Conservation (phyloP, 2,888 invertebrate species). For the Galerucella nymphaeae region DNA sequence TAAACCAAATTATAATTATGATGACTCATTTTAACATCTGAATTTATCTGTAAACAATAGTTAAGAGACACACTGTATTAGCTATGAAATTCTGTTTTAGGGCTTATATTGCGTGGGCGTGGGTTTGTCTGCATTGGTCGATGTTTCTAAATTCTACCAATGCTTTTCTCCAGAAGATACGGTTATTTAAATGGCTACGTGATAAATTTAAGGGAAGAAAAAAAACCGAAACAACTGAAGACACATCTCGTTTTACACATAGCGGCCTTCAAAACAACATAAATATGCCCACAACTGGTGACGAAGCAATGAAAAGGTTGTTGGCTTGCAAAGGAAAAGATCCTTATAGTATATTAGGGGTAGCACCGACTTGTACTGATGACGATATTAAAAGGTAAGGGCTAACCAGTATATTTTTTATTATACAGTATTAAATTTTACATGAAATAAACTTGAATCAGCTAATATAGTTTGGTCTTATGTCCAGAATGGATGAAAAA, state of each 20-base stretch:
- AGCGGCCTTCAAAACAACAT: slow-evolving; percentile 77
- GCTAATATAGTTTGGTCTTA: no score
- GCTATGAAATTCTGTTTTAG: slow-evolving; percentile 48
- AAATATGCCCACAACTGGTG: slow-evolving; percentile 87
- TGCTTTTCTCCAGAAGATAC: slow-evolving; percentile 55
- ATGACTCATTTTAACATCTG: no score
- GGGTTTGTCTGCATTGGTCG: slow-evolving; percentile 57
- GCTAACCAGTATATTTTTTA: no score
- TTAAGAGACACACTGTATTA: neutral
- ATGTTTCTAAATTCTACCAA: slow-evolving; percentile 54
- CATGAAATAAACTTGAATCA: no score
- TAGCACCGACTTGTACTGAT: slow-evolving; percentile 87
- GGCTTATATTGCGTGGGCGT: slow-evolving; percentile 56
- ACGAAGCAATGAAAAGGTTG: slow-evolving; percentile 91
- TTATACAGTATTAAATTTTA: no score
- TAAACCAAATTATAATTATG: neutral
- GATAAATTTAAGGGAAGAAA: slow-evolving; percentile 59
- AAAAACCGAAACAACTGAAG: slow-evolving; percentile 62
- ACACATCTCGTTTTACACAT: slow-evolving; percentile 63
- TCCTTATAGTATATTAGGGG: slow-evolving; percentile 83
- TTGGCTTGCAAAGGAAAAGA: slow-evolving; percentile 95
- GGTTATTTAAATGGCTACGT: slow-evolving; percentile 60
- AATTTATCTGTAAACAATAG: neutral
- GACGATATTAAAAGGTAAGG: slow-evolving; percentile 85
- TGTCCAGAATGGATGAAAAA: no score